phyloP scores from a whole-genome alignment of 2,797 vertebrate genomes.

The Luscinia luscinia region DNA sequence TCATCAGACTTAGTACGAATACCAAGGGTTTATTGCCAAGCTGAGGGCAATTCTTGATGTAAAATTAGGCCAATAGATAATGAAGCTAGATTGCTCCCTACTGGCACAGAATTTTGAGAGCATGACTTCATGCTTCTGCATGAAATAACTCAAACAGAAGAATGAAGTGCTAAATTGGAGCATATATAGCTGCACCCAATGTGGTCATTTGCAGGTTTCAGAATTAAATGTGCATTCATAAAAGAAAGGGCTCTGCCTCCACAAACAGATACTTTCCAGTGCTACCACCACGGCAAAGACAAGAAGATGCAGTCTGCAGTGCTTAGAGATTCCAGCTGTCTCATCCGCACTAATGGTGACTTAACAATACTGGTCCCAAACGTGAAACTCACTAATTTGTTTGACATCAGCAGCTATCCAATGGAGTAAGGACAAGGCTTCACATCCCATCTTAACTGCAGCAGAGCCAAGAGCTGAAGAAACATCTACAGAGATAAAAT shows the following conservation, averaged over 20 bases:
- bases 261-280: neutral
- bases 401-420: neutral
- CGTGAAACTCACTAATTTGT: neutral
- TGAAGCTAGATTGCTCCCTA: neutral
- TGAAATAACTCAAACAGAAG: neutral
- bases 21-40: neutral
- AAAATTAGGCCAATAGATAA: neutral
- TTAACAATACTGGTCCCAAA: neutral
- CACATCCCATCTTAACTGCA: neutral
- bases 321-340: neutral
- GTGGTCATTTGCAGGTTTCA: neutral
- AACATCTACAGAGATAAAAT: neutral
- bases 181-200: accelerated
- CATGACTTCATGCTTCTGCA: neutral
- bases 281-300: neutral
- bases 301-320: neutral
- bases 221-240: neutral
- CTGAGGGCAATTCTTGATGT: neutral
- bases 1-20: neutral
- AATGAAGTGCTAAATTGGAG: neutral
- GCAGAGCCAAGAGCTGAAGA: neutral
- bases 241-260: neutral
- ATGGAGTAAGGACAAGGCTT: neutral
- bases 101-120: neutral
- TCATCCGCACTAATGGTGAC: neutral